A percentile compares a stretch with the other conserved stretches of the same genome.
These are phyloP conservation scores for Spodoptera frugiperda DNA, from an alignment of 1,140 invertebrate genomes.

Conservation along the genomic window DNA sequence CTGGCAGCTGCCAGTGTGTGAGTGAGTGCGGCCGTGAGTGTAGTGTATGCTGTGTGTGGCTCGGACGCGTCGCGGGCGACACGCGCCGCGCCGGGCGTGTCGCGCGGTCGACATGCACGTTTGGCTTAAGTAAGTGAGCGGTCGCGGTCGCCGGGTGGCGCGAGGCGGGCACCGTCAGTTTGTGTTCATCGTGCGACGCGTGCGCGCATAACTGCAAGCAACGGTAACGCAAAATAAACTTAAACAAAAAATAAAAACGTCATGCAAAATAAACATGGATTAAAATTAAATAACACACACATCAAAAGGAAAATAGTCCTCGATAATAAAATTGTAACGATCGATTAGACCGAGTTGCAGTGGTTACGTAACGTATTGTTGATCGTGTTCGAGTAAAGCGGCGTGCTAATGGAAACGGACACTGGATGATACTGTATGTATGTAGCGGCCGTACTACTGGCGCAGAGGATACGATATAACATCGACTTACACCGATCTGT, in stretches of 20 bases:
- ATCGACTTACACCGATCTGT: no score
- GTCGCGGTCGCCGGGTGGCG: not conserved
- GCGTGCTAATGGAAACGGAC: no score
- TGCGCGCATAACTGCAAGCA: conserved; percentile 60
- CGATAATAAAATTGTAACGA: no score
- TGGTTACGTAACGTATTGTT: no score
- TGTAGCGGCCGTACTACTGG: no score
- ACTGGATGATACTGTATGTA: no score
- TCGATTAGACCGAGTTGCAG: no score
- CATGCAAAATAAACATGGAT: not conserved
- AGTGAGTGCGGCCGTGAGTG: no score
- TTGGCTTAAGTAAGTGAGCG: not conserved
- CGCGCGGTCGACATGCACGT: not conserved
- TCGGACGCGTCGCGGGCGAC: not conserved
- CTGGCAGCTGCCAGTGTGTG: not conserved
- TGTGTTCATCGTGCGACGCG: conserved; percentile 46
- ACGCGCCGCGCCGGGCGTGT: not conserved
- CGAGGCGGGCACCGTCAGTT: conserved; percentile 44
- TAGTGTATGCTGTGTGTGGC: not conserved
- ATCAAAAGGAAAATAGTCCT: not conserved
- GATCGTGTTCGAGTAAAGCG: no score
- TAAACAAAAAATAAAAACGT: conserved; percentile 48
- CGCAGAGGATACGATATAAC: no score
- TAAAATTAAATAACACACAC: not conserved
- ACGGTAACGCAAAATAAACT: conserved; percentile 54